These are phyloP conservation scores for Trididemnum nubilum DNA, from an alignment of 23 tunicate genomes.

Conservation along the genomic window DNA sequence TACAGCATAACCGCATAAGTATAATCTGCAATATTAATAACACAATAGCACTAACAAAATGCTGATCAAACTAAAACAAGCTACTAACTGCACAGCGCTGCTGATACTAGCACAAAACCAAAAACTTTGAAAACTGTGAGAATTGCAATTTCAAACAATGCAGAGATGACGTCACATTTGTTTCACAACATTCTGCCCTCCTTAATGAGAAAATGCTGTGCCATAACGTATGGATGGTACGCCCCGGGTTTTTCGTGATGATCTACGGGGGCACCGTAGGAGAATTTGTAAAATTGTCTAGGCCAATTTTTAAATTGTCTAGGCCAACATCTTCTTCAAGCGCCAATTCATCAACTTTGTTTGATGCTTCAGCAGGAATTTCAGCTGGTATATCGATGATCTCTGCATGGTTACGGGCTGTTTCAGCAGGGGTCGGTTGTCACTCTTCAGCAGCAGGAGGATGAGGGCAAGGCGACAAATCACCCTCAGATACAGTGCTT, in stretches of 20 bases:
- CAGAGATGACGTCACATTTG: too few species aligned
- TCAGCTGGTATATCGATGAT: not conserved
- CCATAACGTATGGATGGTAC: not conserved
- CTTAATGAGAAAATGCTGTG: not conserved
- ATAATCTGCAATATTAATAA: too few species aligned
- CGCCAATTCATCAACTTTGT: not conserved
- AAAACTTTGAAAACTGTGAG: too few species aligned
- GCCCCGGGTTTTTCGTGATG: not conserved
- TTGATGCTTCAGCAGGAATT: not conserved
- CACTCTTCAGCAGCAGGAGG: not conserved
- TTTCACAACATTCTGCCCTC: not conserved
- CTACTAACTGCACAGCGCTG: too few species aligned
- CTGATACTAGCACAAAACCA: too few species aligned
- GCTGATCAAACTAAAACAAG: too few species aligned
- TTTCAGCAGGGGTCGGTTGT: not conserved
- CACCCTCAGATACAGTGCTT: constrained; percentile 11
- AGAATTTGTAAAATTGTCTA: too few species aligned
- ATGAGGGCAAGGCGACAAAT: constrained; percentile 24
- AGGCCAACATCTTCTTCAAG: not conserved
- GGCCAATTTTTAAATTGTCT: too few species aligned
- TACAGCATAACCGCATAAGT: too few species aligned
- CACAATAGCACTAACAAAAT: too few species aligned
- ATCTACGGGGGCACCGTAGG: not conserved
- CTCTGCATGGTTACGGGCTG: not conserved
- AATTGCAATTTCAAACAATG: too few species aligned